Evolutionary conservation across 2,113 vertebrate species (phyloP).

Genomic region (Pao palembangensis): DNA sequence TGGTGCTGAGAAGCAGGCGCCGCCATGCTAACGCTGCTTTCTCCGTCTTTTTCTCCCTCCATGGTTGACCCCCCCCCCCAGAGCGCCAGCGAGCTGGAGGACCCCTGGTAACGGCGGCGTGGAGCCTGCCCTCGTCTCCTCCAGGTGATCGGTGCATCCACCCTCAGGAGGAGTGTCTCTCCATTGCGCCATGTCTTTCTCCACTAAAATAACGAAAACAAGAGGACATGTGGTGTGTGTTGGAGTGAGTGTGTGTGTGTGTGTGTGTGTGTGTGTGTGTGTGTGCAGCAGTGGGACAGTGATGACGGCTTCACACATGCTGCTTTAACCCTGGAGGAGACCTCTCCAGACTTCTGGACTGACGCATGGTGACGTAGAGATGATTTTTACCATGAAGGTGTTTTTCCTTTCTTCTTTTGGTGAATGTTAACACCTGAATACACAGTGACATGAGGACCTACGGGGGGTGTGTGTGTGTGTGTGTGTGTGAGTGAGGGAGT

Average conservation of each 20-base stretch:
- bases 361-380: conserved; percentile 70
- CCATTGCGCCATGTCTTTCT: conserved; percentile 68
- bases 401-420: conserved; percentile 48
- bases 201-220: conserved; percentile 43
- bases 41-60: conserved; percentile 63
- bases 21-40: conserved; percentile 8
- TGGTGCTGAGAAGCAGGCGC: neutral
- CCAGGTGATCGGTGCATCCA: conserved; percentile 47
- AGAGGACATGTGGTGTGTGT: conserved; percentile 64
- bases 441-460: conserved; percentile 64
- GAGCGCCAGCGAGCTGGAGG: conserved; percentile 96
- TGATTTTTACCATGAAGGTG: conserved; percentile 75
- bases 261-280: conserved; percentile 45
- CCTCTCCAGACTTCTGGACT: conserved; percentile 79
- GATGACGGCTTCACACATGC: conserved; percentile 56
- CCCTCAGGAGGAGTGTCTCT: conserved; percentile 57
- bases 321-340: conserved; percentile 80
- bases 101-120: conserved; percentile 90
- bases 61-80: conserved; percentile 73
- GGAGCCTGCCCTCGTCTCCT: conserved; percentile 52
- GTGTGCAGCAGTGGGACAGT: conserved; percentile 47
- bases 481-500: conserved; percentile 25
- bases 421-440: conserved; percentile 67
- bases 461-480: conserved; percentile 33
- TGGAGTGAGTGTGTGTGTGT: conserved; percentile 57